Conservation (phyloP, 35 echinoderm and acorn worm genomes). For the Diadema setosum region DNA sequence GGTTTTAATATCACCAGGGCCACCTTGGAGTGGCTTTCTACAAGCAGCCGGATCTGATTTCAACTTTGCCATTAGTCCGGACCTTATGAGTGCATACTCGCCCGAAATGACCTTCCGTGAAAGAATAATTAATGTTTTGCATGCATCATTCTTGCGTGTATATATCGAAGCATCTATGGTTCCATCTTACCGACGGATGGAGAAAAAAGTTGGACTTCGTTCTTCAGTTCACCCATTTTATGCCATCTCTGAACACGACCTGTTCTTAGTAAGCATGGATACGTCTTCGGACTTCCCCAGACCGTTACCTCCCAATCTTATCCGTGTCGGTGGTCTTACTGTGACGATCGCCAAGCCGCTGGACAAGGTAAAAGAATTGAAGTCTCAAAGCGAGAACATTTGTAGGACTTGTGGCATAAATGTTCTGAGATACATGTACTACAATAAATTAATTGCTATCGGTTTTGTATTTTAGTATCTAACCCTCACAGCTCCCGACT, state of each 20-base stretch:
- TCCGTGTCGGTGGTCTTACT: neutral
- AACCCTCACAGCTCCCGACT: too few relatives aligned
- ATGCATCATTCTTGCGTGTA: too few relatives aligned
- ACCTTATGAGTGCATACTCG: too few relatives aligned
- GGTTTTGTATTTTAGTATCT: too few relatives aligned
- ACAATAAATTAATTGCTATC: too few relatives aligned
- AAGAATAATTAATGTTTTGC: too few relatives aligned
- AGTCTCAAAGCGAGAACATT: too few relatives aligned
- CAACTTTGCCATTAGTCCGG: too few relatives aligned
- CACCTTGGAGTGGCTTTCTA: neutral
- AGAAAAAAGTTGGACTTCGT: neutral
- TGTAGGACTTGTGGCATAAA: too few relatives aligned
- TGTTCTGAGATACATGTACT: too few relatives aligned
- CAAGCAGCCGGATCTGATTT: neutral
- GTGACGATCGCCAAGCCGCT: neutral
- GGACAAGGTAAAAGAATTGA: neutral
- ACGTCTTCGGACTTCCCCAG: neutral
- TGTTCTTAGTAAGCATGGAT: neutral
- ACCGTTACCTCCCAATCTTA: neutral
- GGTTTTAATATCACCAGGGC: neutral
- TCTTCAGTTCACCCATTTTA: neutral
- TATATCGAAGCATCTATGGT: too few relatives aligned
- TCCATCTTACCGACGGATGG: too few relatives aligned
- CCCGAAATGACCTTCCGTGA: neutral
- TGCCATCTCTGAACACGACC: neutral